A percentile compares a stretch with the other conserved stretches of the same genome.
Evolutionary conservation across 1,140 invertebrate species (phyloP).

Genomic region (Drosophila oshimai): DNA sequence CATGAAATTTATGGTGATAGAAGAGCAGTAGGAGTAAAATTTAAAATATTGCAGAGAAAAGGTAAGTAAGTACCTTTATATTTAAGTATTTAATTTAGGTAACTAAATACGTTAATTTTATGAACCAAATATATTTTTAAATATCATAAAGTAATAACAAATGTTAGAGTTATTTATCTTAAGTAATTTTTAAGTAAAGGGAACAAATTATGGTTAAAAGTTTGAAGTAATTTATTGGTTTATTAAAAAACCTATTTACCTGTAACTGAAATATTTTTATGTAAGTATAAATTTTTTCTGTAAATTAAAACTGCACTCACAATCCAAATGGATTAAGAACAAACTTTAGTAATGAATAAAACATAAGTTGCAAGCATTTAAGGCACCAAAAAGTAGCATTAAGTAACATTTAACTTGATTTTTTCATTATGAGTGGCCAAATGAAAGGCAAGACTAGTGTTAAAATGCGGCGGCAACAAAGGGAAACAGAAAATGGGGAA

Average conservation of each 20-base stretch:
- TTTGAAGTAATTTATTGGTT: no score
- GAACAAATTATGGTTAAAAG: no score
- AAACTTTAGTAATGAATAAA: conserved; percentile 15
- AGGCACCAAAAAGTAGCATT: not conserved
- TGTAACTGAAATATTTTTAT: no score
- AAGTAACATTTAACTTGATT: conserved; percentile 22
- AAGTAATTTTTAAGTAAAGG: no score
- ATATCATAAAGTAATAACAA: no score
- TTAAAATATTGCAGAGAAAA: conserved; percentile 11
- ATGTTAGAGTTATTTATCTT: no score
- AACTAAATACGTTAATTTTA: no score
- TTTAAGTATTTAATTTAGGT: not conserved
- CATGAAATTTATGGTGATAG: not conserved
- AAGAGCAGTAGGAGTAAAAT: not conserved
- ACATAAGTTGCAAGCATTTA: conserved; percentile 28
- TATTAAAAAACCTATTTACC: no score
- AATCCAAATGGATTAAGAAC: not conserved
- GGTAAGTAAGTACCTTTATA: not conserved
- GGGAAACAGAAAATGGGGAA: conserved; percentile 5
- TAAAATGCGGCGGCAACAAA: conserved; percentile 9
- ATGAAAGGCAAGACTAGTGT: conserved; percentile 7
- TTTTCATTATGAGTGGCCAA: conserved; percentile 16
- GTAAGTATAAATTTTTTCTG: no score
- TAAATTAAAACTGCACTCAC: no score
- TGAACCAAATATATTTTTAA: no score